A percentile compares a stretch with the other conserved stretches of the same genome.
These are phyloP conservation scores for Alentia gelatinosa DNA, from an alignment of 2,888 invertebrate genomes.

Conservation along the genomic window DNA sequence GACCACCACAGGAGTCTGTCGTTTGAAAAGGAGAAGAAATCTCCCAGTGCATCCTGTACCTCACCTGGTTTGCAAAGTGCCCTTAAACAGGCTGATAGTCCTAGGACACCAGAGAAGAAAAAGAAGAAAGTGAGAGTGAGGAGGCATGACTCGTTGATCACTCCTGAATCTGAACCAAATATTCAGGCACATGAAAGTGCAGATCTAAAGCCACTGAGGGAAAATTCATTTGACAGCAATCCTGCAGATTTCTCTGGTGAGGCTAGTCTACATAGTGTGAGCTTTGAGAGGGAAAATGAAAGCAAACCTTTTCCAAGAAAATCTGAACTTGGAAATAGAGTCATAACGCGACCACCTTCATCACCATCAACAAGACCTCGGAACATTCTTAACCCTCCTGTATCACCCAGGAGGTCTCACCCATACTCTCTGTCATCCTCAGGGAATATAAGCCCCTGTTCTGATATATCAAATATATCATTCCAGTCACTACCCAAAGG, in stretches of 20 bases:
- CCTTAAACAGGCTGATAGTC: conserved; percentile 54
- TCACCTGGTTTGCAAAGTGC: conserved; percentile 42
- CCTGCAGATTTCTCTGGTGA: not conserved
- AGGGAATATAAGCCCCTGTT: not conserved
- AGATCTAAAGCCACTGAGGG: not conserved
- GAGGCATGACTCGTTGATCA: conserved; percentile 59
- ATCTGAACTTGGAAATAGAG: not conserved
- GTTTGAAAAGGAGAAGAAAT: conserved; percentile 64
- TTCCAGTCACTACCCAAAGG: conserved; percentile 21
- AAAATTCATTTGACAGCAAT: conserved; percentile 9
- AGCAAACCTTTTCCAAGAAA: not conserved
- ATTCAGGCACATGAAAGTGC: not conserved
- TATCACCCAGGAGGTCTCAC: not conserved
- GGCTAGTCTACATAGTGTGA: not conserved
- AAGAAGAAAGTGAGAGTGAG: conserved; percentile 60
- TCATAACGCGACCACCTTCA: conserved; percentile 12
- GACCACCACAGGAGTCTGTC: conserved; percentile 69
- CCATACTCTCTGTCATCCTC: not conserved
- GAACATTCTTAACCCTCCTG: not conserved
- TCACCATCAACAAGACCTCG: not conserved
- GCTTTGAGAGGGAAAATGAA: not conserved
- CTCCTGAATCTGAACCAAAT: conserved; percentile 41
- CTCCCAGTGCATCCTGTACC: conserved; percentile 16
- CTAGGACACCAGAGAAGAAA: conserved; percentile 41
- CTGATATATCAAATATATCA: not conserved